Evolutionary conservation across 2,888 invertebrate genomes (phyloP).

Genomic region (Dorcus hopei): DNA sequence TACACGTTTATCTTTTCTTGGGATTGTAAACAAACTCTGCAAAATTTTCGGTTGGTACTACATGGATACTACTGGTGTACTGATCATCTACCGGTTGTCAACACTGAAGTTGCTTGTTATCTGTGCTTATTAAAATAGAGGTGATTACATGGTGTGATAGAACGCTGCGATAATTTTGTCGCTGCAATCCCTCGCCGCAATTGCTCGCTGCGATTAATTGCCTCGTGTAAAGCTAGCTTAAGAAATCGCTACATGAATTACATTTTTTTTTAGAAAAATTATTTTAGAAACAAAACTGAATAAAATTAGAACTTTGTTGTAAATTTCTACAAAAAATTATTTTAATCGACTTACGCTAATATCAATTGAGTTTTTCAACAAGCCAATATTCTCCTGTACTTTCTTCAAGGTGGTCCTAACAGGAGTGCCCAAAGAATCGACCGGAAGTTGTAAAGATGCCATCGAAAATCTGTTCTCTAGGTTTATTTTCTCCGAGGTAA

Average conservation of each 20-base stretch:
- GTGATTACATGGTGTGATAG: too few species aligned
- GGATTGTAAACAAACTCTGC: too few species aligned
- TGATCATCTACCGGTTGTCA: too few species aligned
- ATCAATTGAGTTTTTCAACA: constrained; percentile 5
- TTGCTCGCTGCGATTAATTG: too few species aligned
- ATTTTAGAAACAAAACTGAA: neutral
- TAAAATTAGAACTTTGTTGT: neutral
- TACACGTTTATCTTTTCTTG: too few species aligned
- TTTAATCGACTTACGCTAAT: constrained; percentile 3
- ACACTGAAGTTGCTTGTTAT: too few species aligned
- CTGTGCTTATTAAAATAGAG: too few species aligned
- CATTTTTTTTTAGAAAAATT: neutral
- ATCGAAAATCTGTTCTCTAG: constrained; percentile 6
- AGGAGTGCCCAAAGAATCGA: neutral
- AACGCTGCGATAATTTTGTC: too few species aligned
- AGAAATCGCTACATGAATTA: neutral
- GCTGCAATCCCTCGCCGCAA: too few species aligned
- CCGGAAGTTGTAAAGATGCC: neutral
- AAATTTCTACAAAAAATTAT: neutral
- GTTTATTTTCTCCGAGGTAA: neutral
- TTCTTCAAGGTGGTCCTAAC: neutral
- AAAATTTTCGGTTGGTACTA: too few species aligned
- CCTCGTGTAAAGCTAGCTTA: too few species aligned
- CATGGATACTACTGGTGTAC: too few species aligned
- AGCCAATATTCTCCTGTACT: neutral